Conservation (phyloP, 2,888 invertebrate species). For the Deilephila elpenor region DNA sequence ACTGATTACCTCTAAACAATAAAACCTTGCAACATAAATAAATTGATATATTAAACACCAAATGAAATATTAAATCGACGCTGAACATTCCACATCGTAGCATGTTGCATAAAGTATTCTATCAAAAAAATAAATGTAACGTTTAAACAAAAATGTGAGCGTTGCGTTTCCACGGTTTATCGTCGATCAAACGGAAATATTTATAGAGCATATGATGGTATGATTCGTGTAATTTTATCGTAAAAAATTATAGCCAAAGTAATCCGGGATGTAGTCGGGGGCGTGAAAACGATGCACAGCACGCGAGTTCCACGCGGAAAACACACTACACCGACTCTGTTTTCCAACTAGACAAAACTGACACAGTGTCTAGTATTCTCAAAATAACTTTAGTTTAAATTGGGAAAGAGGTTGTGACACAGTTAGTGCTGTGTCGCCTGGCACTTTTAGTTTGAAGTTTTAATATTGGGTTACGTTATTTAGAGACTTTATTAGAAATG, state of each 20-base stretch:
- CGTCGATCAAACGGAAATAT: conserved; percentile 44
- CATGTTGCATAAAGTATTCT: neutral
- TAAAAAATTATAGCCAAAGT: conserved; percentile 58
- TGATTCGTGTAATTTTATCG: conserved; percentile 69
- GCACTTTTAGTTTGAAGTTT: neutral
- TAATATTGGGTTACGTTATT: neutral
- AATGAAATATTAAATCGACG: conserved; percentile 4
- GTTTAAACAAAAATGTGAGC: conserved; percentile 14
- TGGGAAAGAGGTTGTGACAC: neutral
- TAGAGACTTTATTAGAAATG: neutral
- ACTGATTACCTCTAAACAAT: neutral
- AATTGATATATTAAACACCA: neutral
- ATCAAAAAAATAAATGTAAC: conserved; percentile 8
- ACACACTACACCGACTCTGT: conserved; percentile 33
- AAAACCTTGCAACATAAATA: neutral
- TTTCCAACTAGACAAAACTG: conserved; percentile 26
- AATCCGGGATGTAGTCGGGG: conserved; percentile 61
- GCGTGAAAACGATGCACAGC: conserved; percentile 61
- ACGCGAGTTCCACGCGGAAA: conserved; percentile 46
- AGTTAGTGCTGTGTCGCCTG: neutral
- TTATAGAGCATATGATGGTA: conserved; percentile 50
- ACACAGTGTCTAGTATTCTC: conserved; percentile 1
- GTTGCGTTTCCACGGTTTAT: conserved; percentile 26
- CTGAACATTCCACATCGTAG: neutral
- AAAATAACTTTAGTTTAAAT: neutral